Evolutionary conservation across 2,888 invertebrate genomes (phyloP).

Genomic region (Globia sparganii): DNA sequence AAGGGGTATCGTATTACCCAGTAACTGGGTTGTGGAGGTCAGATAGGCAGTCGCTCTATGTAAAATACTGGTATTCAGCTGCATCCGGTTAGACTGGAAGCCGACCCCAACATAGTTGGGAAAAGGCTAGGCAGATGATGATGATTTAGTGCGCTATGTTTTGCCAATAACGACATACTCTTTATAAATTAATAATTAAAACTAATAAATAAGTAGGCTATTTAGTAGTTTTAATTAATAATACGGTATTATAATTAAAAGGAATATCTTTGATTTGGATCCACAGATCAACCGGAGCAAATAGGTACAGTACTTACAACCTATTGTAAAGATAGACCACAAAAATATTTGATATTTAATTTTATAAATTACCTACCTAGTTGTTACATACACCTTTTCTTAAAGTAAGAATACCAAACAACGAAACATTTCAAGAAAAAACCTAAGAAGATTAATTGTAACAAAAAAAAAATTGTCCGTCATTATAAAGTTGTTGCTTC

Average conservation of each 20-base stretch:
- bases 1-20: no score
- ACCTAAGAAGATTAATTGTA: background rate
- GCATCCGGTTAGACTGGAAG: no score
- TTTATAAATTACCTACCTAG: no score
- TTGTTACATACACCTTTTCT: background rate
- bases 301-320: background rate
- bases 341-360: background rate
- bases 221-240: no score
- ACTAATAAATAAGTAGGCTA: background rate
- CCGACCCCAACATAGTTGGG: no score
- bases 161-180: background rate
- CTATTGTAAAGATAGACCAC: background rate
- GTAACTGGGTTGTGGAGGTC: no score
- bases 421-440: no score
- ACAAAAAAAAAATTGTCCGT: background rate
- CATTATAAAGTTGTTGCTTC: background rate
- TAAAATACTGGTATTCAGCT: no score
- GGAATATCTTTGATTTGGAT: no score
- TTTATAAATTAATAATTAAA: background rate
- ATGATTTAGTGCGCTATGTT: background rate
- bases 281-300: background rate
- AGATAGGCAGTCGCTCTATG: no score
- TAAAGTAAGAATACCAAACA: background rate
- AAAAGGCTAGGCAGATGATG: no score
- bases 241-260: background rate